phyloP scores from a whole-genome alignment of 2,888 invertebrate genomes.

The Pinctada fucata region DNA sequence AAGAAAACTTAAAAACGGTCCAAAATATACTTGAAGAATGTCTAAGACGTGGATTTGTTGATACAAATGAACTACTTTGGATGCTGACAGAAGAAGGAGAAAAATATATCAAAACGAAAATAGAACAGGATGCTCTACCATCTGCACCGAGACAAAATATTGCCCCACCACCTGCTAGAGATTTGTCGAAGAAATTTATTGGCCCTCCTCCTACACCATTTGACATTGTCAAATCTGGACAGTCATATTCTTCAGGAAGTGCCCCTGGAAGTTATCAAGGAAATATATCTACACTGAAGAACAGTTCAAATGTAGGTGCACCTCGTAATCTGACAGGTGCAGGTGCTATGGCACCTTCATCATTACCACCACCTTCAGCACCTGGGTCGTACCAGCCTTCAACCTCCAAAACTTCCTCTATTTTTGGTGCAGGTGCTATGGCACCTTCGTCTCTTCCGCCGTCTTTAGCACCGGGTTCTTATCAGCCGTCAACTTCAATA shows the following conservation, averaged over 20 bases:
- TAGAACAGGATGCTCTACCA: not conserved
- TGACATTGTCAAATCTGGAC: not conserved
- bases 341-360: not conserved
- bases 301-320: not conserved
- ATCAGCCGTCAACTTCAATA: not conserved
- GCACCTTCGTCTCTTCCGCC: not conserved
- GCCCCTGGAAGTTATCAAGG: slow-evolving; percentile 5
- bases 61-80: slow-evolving; percentile 42
- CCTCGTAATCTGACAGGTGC: not conserved
- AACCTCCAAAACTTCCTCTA: too few relatives aligned
- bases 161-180: not conserved
- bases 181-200: slow-evolving; percentile 8
- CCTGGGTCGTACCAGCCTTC: not conserved
- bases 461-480: not conserved
- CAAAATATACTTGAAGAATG: slow-evolving; percentile 32
- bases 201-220: slow-evolving; percentile 20
- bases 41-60: slow-evolving; percentile 41
- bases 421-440: too few relatives aligned
- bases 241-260: not conserved
- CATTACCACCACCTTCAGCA: not conserved
- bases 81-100: slow-evolving; percentile 48
- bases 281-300: not conserved
- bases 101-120: slow-evolving; percentile 40
- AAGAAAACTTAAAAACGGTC: slow-evolving; percentile 33
- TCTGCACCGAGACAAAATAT: not conserved